Base-by-base conservation (phyloP, 2,113 vertebrate species). In the Lepus americanus region DNA sequence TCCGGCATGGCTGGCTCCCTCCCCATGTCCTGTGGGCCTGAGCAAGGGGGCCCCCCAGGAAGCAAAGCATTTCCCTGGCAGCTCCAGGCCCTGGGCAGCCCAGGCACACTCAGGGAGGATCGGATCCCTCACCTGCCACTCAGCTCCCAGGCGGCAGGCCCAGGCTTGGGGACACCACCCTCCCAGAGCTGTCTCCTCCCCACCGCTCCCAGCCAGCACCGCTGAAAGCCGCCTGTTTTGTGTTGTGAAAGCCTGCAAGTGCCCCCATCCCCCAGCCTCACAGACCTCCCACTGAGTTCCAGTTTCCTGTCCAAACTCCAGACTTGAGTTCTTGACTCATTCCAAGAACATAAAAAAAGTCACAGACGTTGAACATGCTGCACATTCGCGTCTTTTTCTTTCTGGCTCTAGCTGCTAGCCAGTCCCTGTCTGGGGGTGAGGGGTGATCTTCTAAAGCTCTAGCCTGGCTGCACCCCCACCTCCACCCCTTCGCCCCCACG, bases 201-300 rank as follows among this genome's bases (percentile, higher is more conserved):
- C 39, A 72, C 73, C 61, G 25, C 11, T 64, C 33, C 73, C 12
- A 2, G 1, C 11, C 27, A 81, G 67, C 44, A n/a, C 90, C 22
- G 31, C 92, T 31, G 81, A 96, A 92, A 95, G 81, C 81, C 97
- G 97, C 97, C 97, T 97, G 96, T 95, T 97, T 97, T 94, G 90
- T 94, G 96, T 97, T 97, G 96, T 88, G 95, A 84, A 90, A 92
- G 87, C 44, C 89, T 76, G 89, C 64, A 85, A 93, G 23, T 84
- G 78, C 59, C 67, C 93, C 78, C 44, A 25, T 17, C 90, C 94
- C 76, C 96, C 95, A 72, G 72, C 90, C 92, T 36, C 11, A 0
- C 78, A 89, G 97, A 97, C 97, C 96, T 96, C 97, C 97, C 97
- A 97, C 95, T 10, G 70, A 90, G 96, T 86, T 74, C 91, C 92